Base-by-base conservation (phyloP, 1,140 invertebrate species). In the Ephestia elutella region DNA sequence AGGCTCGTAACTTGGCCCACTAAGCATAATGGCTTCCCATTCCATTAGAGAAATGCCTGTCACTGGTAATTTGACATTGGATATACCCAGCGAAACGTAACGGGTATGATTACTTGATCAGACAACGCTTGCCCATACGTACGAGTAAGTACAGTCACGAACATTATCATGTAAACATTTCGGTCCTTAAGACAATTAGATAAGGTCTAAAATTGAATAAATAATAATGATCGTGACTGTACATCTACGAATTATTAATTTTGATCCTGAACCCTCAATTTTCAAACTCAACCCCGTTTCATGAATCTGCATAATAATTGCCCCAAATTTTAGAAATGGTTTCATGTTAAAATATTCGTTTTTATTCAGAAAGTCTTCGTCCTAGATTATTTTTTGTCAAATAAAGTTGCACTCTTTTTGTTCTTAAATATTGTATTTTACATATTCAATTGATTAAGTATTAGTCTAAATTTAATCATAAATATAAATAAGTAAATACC, bases 21-120 rank as follows among this genome's bases (percentile, higher is more conserved):
- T 62, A 62, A 62, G 49, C 56, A 57, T 62, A 62, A 62, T 54
- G 60, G 56, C 25, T 54, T 57, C 56, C 56, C 50, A 57, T 62
- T 54, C 60, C 60, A 62, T 62, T 57, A 62, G 51, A 62, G 49
- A 57, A 57, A 57, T 56, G 57, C 35, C 50, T 49, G 62, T 64
- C 54, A 53, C 50, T 53, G 50, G 50, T 53, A 53, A 53, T 53
- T 53, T 59, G 54, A 59, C 56, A 20, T 25, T 38, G 17, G 55
- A 59, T 53, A 53, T 53, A 53, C n/a, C 21, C 50, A 53, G 50
- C n/a, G 50, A 25, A 25, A 53, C 28, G 20, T 25, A 53, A 53
- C 50, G 21, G 50, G 50, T 53, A 25, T n/a, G 21, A 53, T 53
- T 53, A 53, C 21, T 25, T 5, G 21, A 53, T 53, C 10, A 53